These are phyloP conservation scores for Dryobotodes eremita DNA, from an alignment of 2,888 invertebrate species.

Conservation along the genomic window DNA sequence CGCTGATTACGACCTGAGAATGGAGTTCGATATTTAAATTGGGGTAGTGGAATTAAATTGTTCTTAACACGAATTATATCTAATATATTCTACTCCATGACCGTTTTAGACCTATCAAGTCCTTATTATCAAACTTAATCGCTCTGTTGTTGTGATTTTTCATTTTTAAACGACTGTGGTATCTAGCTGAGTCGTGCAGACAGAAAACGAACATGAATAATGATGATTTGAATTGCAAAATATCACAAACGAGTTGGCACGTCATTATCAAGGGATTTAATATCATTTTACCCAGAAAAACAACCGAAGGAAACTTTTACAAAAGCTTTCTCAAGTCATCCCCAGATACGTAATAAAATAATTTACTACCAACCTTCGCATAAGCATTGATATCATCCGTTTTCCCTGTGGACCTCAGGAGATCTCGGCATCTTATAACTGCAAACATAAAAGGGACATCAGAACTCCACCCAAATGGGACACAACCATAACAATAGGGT, in stretches of 20 bases:
- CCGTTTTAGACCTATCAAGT: too few species aligned
- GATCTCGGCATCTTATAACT: constrained; percentile 95
- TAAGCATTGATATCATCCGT: constrained; percentile 94
- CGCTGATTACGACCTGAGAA: constrained; percentile 91
- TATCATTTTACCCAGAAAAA: not conserved
- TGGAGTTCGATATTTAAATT: not conserved
- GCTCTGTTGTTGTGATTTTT: not conserved
- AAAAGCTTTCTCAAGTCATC: constrained; percentile 1
- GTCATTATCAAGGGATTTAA: not conserved
- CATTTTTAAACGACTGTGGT: too few species aligned
- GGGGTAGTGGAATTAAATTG: not conserved
- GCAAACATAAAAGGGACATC: constrained; percentile 77
- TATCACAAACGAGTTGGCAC: too few species aligned
- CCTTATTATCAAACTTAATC: too few species aligned
- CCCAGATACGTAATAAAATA: constrained; percentile 21
- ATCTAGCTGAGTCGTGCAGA: not conserved
- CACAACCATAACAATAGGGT: constrained; percentile 35
- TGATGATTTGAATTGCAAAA: too few species aligned
- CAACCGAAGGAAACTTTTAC: not conserved
- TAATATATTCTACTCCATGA: too few species aligned
- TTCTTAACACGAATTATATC: too few species aligned
- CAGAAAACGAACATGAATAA: too few species aligned
- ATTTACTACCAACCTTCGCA: constrained; percentile 91
- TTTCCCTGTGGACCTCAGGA: constrained; percentile 92
- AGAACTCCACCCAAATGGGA: constrained; percentile 34